A percentile compares a stretch with the other conserved stretches of the same genome.
Conservation (phyloP, 2,888 invertebrate species). For the Mimas tiliae region DNA sequence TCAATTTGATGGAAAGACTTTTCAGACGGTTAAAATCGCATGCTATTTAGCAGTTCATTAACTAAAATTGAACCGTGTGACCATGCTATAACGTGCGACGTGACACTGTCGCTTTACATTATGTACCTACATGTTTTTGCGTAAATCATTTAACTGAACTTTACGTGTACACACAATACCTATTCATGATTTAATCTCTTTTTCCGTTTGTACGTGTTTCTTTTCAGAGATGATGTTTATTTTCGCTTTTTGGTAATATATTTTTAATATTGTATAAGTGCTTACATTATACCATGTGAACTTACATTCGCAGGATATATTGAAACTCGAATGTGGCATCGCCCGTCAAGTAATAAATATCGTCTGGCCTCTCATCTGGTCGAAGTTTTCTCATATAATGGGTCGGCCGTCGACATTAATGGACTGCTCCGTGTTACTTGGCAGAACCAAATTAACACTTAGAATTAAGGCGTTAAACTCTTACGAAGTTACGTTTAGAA, state of each 20-base stretch:
- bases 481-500: conserved; percentile 11
- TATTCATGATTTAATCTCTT: conserved; percentile 7
- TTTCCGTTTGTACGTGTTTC: conserved; percentile 1
- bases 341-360: conserved; percentile 56
- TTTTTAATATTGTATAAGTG: background rate
- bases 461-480: conserved; percentile 41
- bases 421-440: conserved; percentile 46
- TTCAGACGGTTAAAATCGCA: no score
- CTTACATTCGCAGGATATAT: conserved; percentile 23
- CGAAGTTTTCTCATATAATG: conserved; percentile 66
- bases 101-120: conserved; percentile 57
- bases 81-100: conserved; percentile 44
- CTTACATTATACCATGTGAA: background rate
- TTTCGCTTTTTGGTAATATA: background rate
- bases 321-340: conserved; percentile 42
- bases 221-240: background rate
- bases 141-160: conserved; percentile 45
- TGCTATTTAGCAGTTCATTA: no score
- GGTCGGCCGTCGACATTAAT: conserved; percentile 53
- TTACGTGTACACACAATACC: conserved; percentile 28
- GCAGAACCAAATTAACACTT: conserved; percentile 55
- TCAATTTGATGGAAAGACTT: no score
- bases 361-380: conserved; percentile 53
- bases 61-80: no score
- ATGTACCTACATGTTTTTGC: conserved; percentile 46